phyloP scores from a whole-genome alignment of 2,797 vertebrate species.

The Manis javanica region DNA sequence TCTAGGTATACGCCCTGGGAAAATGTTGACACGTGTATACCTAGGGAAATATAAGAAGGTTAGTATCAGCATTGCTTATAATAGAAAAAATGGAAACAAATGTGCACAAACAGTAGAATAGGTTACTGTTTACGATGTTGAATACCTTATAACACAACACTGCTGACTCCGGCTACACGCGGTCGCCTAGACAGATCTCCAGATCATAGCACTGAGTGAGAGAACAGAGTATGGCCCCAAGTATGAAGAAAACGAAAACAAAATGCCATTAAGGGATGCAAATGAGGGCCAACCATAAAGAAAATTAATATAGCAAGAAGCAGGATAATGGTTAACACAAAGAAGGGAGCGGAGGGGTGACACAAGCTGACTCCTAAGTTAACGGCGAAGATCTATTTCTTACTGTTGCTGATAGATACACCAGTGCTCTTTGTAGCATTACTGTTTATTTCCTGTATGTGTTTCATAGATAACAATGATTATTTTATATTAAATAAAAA shows the following conservation, averaged over 20 bases:
- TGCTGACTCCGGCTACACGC: neutral
- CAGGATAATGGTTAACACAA: neutral
- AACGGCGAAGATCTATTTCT: neutral
- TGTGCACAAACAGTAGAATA: neutral
- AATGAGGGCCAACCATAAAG: neutral
- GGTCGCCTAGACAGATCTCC: neutral
- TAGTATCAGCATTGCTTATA: neutral
- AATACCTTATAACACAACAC: neutral
- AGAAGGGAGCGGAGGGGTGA: neutral
- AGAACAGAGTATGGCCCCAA: neutral
- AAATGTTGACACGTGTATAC: neutral
- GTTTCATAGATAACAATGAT: neutral
- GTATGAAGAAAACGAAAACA: neutral
- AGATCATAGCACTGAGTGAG: neutral
- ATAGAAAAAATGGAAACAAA: neutral
- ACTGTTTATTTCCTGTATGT: neutral
- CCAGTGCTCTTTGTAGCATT: neutral
- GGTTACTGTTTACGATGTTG: neutral
- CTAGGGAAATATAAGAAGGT: neutral
- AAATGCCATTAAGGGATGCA: neutral
- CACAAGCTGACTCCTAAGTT: neutral
- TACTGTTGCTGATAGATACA: neutral
- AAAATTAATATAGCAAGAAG: conserved; percentile 14
- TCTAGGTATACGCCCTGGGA: neutral
- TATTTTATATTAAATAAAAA: neutral